These are phyloP conservation scores for Meiosimyza decipiens DNA, from an alignment of 2,888 invertebrate genomes.

Conservation along the genomic window DNA sequence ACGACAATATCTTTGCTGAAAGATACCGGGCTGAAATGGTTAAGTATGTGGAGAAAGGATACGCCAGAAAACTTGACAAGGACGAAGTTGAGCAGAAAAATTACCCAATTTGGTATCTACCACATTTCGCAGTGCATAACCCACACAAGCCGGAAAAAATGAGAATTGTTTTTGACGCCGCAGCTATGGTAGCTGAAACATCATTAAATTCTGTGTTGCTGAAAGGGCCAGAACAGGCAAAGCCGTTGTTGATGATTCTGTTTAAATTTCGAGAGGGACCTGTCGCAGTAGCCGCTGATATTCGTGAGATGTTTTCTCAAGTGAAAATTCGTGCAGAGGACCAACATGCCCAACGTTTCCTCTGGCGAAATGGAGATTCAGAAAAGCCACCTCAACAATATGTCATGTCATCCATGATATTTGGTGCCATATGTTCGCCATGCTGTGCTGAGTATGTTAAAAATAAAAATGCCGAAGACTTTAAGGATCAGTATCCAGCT, in stretches of 20 bases:
- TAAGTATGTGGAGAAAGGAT: slow-evolving; percentile 45
- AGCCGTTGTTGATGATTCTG: slow-evolving; percentile 22
- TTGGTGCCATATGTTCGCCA: slow-evolving; percentile 37
- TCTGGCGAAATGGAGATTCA: too few relatives aligned
- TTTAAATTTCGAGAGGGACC: background rate
- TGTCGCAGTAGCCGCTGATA: slow-evolving; percentile 36
- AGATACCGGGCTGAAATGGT: slow-evolving; percentile 40
- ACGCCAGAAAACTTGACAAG: slow-evolving; percentile 39
- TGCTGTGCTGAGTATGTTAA: slow-evolving; percentile 20
- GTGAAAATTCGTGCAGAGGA: too few relatives aligned
- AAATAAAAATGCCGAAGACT: slow-evolving; percentile 34
- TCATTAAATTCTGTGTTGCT: slow-evolving; percentile 49
- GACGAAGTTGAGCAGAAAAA: too few relatives aligned
- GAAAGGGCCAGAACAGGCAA: slow-evolving; percentile 53
- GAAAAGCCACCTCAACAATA: too few relatives aligned
- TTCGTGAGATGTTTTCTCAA: slow-evolving; percentile 25
- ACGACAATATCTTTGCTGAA: slow-evolving; percentile 36
- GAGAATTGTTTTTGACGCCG: slow-evolving; percentile 56
- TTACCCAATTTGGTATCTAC: slow-evolving; percentile 49
- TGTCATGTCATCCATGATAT: slow-evolving; percentile 15
- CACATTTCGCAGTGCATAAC: slow-evolving; percentile 50
- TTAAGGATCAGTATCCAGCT: slow-evolving; percentile 18
- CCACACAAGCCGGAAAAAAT: slow-evolving; percentile 49
- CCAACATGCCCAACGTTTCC: too few relatives aligned
- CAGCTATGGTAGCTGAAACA: slow-evolving; percentile 46